Conservation (phyloP, 35 echinoderm and acorn worm genomes). For the Holothuria glaberrima region DNA sequence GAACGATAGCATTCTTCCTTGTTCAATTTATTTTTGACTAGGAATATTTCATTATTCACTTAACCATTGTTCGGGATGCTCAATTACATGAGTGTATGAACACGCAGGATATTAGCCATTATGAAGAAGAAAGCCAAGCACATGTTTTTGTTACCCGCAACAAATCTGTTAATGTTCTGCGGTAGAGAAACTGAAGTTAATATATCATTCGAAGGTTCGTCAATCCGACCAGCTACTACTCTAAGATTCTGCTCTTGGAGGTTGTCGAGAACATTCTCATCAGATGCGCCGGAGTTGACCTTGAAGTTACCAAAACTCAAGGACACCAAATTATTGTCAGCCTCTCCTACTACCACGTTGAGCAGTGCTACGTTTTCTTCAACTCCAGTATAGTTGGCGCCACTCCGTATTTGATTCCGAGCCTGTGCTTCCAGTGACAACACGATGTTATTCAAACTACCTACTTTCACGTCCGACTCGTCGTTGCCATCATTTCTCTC, state of each 20-base stretch:
- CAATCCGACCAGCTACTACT: background rate
- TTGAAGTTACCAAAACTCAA: constrained; percentile 36
- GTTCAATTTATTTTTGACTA: too few species aligned
- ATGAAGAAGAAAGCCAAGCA: background rate
- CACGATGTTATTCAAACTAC: background rate
- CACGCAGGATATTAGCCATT: too few species aligned
- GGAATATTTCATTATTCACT: too few species aligned
- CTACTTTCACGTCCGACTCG: background rate
- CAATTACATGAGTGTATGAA: too few species aligned
- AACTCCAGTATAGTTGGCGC: background rate
- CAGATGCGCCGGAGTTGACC: background rate
- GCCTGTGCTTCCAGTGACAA: constrained; percentile 19
- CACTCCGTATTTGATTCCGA: background rate
- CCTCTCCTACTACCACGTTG: background rate
- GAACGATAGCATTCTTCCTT: too few species aligned
- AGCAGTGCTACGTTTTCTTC: constrained; percentile 11
- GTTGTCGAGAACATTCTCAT: background rate
- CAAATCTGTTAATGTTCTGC: background rate
- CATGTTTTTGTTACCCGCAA: background rate
- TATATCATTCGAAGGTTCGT: background rate
- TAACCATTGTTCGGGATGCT: too few species aligned
- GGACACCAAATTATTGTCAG: background rate
- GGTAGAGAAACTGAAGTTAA: constrained; percentile 13
- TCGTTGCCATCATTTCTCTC: background rate
- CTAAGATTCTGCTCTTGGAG: background rate